These are phyloP conservation scores for Hozukius guyotensis DNA, from an alignment of 2,797 vertebrate genomes.

Conservation along the genomic window DNA sequence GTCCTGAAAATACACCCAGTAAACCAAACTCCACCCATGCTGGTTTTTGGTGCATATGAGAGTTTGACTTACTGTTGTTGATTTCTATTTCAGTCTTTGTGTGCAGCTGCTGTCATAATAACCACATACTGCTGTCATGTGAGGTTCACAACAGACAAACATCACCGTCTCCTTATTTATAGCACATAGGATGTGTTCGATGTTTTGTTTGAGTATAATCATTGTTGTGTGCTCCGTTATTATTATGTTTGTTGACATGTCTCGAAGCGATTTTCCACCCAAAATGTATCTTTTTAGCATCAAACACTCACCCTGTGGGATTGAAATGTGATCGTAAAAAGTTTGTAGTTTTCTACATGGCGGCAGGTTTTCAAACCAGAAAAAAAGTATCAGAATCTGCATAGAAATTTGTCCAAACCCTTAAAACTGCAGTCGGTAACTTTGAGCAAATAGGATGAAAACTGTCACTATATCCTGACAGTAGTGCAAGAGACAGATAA, in stretches of 20 bases:
- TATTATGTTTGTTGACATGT: conserved; percentile 11
- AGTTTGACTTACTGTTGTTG: conserved; percentile 56
- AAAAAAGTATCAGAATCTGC: background rate
- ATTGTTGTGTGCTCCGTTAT: background rate
- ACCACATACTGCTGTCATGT: conserved; percentile 61
- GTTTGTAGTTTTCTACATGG: background rate
- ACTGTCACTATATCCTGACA: background rate
- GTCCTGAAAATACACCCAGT: conserved; percentile 49
- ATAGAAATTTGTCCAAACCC: background rate
- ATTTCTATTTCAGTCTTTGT: conserved; percentile 38
- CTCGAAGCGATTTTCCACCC: background rate
- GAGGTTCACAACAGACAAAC: conserved; percentile 10
- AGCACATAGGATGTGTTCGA: background rate
- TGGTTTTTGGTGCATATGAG: conserved; percentile 20
- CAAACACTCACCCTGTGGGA: background rate
- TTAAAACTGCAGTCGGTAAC: background rate
- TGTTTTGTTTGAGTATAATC: conserved; percentile 4
- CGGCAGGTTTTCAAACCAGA: background rate
- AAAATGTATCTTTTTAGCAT: conserved; percentile 3
- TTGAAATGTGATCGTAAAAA: conserved; percentile 9
- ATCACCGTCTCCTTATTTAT: background rate
- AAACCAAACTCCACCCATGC: conserved; percentile 47
- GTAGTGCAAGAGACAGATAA: background rate
- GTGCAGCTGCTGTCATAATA: conserved; percentile 55
- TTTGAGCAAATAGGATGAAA: background rate